Conservation (phyloP, 2,797 vertebrate genomes). For the Linurgus olivaceus region DNA sequence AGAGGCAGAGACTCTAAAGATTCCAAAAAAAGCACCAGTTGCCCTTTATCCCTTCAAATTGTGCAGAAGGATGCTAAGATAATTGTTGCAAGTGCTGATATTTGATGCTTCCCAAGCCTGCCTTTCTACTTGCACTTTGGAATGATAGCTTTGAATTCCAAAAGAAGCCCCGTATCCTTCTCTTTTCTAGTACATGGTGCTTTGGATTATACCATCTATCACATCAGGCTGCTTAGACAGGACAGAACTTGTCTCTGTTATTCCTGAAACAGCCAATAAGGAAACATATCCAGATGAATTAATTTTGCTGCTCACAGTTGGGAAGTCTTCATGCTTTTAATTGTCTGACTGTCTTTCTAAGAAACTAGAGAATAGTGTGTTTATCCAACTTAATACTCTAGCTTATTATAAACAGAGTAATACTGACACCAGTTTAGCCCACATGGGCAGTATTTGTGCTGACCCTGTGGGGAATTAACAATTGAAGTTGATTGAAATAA, state of each 20-base stretch:
- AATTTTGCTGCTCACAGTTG: background rate
- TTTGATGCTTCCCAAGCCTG: background rate
- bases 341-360: background rate
- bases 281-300: background rate
- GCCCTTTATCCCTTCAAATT: background rate
- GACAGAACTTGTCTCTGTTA: background rate
- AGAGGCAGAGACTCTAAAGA: background rate
- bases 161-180: background rate
- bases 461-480: background rate
- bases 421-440: background rate
- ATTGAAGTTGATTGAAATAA: background rate
- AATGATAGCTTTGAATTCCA: background rate
- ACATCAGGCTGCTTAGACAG: background rate
- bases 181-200: accelerated
- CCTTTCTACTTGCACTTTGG: background rate
- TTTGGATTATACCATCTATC: background rate
- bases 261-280: background rate
- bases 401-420: background rate
- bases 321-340: background rate
- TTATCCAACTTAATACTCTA: background rate
- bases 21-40: background rate
- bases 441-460: background rate
- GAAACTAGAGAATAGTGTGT: background rate
- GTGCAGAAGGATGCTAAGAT: background rate
- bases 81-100: background rate